Evolutionary conservation across 2,797 vertebrate genomes (phyloP), one percentile per base, ranked within the genome.

Genomic region (Acipenser oxyrinchus): DNA sequence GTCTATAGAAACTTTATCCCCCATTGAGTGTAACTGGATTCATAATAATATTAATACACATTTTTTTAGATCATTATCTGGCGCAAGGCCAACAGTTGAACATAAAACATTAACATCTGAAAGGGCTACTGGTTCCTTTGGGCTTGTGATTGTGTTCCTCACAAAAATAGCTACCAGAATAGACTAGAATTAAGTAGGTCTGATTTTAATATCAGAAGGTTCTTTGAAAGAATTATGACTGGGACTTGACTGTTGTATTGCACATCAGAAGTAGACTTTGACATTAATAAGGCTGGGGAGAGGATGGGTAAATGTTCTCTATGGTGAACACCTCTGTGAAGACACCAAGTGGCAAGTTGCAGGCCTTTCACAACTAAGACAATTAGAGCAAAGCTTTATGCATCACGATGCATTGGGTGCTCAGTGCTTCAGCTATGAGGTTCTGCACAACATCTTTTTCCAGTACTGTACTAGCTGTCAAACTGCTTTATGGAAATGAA

Each of bases 161-260:
- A 78, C 58, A 82, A 37, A 37, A 82, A 83, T 78, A 82, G 69
- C 76, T 76, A 82, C 78, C 72, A 69, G 83, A 82, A 82, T 79
- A 79, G 71, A 76, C 79, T 74, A 71, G 75, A 87, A 83, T 81
- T 84, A 86, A 89, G 75, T 77, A 84, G 77, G 77, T 80, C 84
- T 82, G 66, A 74, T 79, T 86, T 37, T 86, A 84, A 82, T 82
- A 80, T 87, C 81, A 83, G 81, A 76, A 76, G 80, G 77, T 60
- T 83, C 76, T 76, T 73, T 83, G 81, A 87, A 87, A 86, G 87
- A 87, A 86, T 87, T 84, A 87, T 85, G 76, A 82, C 78, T 75
- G 79, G 75, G 75, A 80, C 78, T 77, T 82, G 73, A 77, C 75
- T 83, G 70, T 76, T 51, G 6, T 12, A 13, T 15, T 49, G 4